Percentiles rank a stretch among this genome's conserved stretches.
Evolutionary conservation across 2,888 invertebrate species (phyloP).

Genomic region (Eulithis testata): DNA sequence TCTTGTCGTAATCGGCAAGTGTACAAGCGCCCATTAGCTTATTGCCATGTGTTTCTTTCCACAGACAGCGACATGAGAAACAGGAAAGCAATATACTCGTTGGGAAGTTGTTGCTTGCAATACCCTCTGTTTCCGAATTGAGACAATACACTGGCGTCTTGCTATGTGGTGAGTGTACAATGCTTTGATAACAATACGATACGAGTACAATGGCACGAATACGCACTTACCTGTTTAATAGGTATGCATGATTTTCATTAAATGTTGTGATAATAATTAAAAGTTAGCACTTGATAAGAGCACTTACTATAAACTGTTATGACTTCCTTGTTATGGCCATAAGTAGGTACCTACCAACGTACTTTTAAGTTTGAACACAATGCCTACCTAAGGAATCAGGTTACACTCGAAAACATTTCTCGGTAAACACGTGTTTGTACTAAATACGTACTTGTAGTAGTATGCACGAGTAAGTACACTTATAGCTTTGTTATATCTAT

Average conservation of each 20-base stretch:
- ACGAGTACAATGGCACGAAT: constrained; percentile 15
- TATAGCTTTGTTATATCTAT: too few species aligned
- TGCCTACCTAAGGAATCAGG: neutral
- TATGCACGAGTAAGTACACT: too few species aligned
- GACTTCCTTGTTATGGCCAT: constrained; percentile 2
- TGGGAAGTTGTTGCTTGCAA: constrained; percentile 45
- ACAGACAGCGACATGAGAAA: constrained; percentile 42
- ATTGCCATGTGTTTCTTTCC: constrained; percentile 26
- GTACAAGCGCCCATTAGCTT: constrained; percentile 5
- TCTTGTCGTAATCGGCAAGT: too few species aligned
- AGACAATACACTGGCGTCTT: constrained; percentile 70
- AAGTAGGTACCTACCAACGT: neutral
- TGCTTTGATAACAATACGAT: constrained; percentile 34
- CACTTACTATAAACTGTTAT: constrained; percentile 10
- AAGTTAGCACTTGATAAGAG: constrained; percentile 5
- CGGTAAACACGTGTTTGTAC: neutral
- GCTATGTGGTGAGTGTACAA: constrained; percentile 64
- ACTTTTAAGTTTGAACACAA: neutral
- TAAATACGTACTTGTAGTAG: neutral
- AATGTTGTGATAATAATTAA: constrained; percentile 24
- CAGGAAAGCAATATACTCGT: constrained; percentile 43
- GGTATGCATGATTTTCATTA: constrained; percentile 16
- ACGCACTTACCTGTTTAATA: constrained; percentile 15
- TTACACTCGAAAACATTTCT: constrained; percentile 4
- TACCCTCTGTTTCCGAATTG: constrained; percentile 58